phyloP scores from a whole-genome alignment of 37 sponge, comb jelly and placozoan species.

The Haliclona indistincta region DNA sequence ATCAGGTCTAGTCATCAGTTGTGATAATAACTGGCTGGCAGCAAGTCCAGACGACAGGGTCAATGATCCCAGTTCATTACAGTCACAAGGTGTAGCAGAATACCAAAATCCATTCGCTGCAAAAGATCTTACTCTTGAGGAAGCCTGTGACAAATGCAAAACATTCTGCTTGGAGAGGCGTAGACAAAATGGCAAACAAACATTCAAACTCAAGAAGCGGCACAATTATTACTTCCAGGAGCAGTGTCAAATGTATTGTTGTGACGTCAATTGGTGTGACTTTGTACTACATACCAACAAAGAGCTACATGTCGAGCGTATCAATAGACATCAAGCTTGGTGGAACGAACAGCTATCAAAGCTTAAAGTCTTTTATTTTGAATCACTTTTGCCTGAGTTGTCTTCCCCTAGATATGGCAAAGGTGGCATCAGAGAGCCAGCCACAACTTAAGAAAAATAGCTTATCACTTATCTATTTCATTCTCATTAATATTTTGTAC shows the following conservation, averaged over 20 bases:
- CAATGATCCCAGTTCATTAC: slow-evolving; percentile 18
- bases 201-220: not conserved
- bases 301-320: slow-evolving; percentile 11
- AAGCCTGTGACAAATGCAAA: slow-evolving; percentile 21
- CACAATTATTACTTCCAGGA: slow-evolving; percentile 14
- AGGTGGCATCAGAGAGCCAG: slow-evolving; percentile 44
- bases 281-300: not conserved
- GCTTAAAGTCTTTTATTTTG: slow-evolving; percentile 6
- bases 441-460: too few relatives aligned
- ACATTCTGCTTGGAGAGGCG: slow-evolving; percentile 20
- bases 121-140: slow-evolving; percentile 12
- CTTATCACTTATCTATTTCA: too few relatives aligned
- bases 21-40: slow-evolving; percentile 36
- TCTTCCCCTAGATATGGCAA: slow-evolving; percentile 27
- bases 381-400: slow-evolving; percentile 7
- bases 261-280: slow-evolving; percentile 26
- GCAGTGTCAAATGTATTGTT: slow-evolving; percentile 9
- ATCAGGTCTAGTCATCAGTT: slow-evolving; percentile 7
- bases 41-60: slow-evolving; percentile 38
- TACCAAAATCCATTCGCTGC: slow-evolving; percentile 25
- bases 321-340: not conserved
- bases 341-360: slow-evolving; percentile 6
- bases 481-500: too few relatives aligned
- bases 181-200: not conserved
- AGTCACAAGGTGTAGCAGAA: slow-evolving; percentile 22